Conservation (phyloP, 2,113 vertebrate genomes). For the Phrynocephalus versicolor region DNA sequence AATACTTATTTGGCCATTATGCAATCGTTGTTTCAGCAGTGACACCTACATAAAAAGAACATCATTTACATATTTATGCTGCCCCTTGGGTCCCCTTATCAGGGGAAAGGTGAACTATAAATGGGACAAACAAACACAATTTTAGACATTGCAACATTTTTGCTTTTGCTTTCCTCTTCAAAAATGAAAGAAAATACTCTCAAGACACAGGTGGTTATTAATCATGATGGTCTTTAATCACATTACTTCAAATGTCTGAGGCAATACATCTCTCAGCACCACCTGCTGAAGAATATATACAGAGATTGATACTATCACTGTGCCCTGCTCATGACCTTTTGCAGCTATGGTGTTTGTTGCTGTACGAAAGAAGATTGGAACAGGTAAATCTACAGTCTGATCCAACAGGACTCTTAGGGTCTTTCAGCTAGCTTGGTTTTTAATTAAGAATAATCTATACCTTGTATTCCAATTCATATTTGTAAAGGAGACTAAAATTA, state of each 20-base stretch:
- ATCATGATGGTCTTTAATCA: background rate
- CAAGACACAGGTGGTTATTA: background rate
- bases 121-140: too few species aligned
- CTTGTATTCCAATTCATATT: too few species aligned
- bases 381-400: background rate
- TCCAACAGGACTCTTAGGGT: background rate
- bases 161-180: background rate
- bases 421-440: background rate
- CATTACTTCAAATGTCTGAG: background rate
- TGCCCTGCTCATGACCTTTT: background rate
- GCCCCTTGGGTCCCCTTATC: background rate
- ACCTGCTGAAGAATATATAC: background rate
- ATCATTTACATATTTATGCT: background rate
- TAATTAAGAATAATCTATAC: too few species aligned
- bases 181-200: background rate
- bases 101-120: too few species aligned
- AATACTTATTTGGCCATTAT: conserved; percentile 67
- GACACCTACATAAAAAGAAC: conserved; percentile 79
- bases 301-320: too few species aligned
- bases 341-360: background rate
- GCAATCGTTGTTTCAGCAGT: conserved; percentile 86
- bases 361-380: background rate
- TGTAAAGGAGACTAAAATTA: too few species aligned
- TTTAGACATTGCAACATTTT: background rate
- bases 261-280: background rate